Evolutionary conservation across 2,113 vertebrate genomes (phyloP).

Genomic region (Uria aalge): DNA sequence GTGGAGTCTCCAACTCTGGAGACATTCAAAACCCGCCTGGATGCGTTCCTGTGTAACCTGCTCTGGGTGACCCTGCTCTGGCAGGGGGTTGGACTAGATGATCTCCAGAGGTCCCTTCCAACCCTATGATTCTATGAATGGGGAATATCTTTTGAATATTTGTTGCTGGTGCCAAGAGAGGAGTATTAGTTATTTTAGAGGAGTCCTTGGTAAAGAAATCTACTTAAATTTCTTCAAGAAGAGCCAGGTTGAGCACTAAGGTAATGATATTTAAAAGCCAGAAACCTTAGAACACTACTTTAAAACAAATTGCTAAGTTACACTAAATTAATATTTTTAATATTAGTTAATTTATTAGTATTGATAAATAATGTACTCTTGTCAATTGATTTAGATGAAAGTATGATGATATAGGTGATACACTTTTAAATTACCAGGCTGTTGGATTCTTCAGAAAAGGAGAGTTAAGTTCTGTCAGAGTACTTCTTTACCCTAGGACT

Average conservation of each 20-base stretch:
- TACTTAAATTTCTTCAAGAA: not conserved
- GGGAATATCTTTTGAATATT: not conserved
- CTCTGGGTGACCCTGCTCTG: no score
- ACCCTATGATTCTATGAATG: no score
- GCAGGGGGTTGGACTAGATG: no score
- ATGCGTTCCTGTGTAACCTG: no score
- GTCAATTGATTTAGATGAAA: not conserved
- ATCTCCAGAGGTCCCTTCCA: no score
- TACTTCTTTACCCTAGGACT: not conserved
- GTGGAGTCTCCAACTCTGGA: no score
- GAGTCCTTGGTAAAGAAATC: not conserved
- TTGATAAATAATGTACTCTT: not conserved
- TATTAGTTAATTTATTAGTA: not conserved
- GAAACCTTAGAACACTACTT: not conserved
- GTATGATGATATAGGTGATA: not conserved
- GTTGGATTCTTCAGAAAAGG: not conserved
- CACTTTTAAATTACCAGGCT: not conserved
- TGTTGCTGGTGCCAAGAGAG: not conserved
- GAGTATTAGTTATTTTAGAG: not conserved
- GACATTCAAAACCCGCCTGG: no score
- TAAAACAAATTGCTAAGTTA: not conserved
- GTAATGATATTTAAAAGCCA: not conserved
- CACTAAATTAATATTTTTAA: not conserved
- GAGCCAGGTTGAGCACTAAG: not conserved
- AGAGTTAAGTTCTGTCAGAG: not conserved